Conservation (phyloP, 1,140 invertebrate genomes). For the Gonioctena quinquepunctata region DNA sequence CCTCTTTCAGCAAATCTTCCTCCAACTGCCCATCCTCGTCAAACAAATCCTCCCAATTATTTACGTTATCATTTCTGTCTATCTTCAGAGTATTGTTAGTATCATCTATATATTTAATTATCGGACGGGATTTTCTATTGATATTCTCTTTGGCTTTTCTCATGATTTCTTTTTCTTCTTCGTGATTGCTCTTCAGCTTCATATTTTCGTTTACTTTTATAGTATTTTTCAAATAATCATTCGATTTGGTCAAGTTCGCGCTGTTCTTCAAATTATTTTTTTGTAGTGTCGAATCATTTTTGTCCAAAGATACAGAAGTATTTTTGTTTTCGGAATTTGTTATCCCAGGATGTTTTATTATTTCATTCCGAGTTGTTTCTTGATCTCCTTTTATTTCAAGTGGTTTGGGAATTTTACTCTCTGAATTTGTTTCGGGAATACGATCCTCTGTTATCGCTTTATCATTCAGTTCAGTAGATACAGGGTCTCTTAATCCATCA, state of each 20-base stretch:
- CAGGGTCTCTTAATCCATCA: too few species aligned
- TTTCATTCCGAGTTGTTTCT: too few species aligned
- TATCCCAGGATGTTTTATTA: too few species aligned
- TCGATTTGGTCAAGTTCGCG: not conserved
- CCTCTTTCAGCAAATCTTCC: slow-evolving; percentile 42
- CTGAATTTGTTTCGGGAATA: too few species aligned
- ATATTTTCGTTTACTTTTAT: not conserved
- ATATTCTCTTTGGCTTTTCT: slow-evolving; percentile 47
- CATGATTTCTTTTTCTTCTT: slow-evolving; percentile 48
- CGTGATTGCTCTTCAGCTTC: not conserved
- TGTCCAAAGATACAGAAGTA: too few species aligned
- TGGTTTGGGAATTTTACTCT: too few species aligned
- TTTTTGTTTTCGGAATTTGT: too few species aligned
- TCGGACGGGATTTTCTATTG: slow-evolving; percentile 43
- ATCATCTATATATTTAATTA: slow-evolving; percentile 49
- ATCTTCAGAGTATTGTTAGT: slow-evolving; percentile 39
- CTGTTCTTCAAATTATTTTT: slow-evolving; percentile 3
- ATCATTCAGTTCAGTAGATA: too few species aligned
- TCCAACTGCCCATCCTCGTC: slow-evolving; percentile 45
- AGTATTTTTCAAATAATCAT: not conserved
- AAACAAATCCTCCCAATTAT: slow-evolving; percentile 51
- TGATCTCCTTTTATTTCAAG: too few species aligned
- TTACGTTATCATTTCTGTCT: slow-evolving; percentile 40
- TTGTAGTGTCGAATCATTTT: not conserved
- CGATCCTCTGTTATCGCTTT: too few species aligned